phyloP scores from a whole-genome alignment of 2,113 vertebrate species.

The Miniopterus natalensis region DNA sequence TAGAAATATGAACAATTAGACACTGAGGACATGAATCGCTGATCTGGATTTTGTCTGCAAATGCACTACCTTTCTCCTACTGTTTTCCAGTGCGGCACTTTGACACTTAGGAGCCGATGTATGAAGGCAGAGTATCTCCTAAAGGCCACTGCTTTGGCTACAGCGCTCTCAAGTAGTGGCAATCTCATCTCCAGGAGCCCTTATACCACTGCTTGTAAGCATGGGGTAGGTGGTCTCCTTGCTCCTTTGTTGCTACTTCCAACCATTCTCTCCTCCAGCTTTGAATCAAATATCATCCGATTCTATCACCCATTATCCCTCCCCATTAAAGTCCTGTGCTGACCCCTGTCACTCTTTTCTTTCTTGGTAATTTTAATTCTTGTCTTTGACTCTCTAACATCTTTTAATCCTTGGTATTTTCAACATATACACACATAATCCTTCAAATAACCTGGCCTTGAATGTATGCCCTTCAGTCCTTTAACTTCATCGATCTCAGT shows the following conservation, averaged over 20 bases:
- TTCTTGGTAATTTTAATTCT: background rate
- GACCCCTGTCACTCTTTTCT: background rate
- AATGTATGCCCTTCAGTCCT: background rate
- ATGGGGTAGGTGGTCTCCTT: background rate
- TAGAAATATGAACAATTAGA: background rate
- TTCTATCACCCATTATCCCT: background rate
- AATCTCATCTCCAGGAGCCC: background rate
- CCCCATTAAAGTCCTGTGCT: background rate
- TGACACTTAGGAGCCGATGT: background rate
- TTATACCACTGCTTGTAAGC: background rate
- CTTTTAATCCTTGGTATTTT: conserved; percentile 7
- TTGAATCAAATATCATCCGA: background rate
- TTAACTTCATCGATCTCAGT: background rate
- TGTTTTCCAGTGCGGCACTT: background rate
- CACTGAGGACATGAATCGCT: background rate
- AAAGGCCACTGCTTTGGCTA: background rate
- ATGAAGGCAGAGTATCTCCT: background rate
- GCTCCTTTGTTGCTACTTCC: background rate
- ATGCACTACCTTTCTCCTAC: background rate
- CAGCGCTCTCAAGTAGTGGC: background rate
- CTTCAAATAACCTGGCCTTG: background rate
- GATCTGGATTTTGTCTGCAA: background rate
- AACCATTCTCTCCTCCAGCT: background rate
- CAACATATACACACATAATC: background rate
- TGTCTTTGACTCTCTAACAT: background rate